Evolutionary conservation across 2,113 vertebrate species (phyloP), one percentile per base, ranked within the genome.

Genomic region (Sphyrna mokarran): DNA sequence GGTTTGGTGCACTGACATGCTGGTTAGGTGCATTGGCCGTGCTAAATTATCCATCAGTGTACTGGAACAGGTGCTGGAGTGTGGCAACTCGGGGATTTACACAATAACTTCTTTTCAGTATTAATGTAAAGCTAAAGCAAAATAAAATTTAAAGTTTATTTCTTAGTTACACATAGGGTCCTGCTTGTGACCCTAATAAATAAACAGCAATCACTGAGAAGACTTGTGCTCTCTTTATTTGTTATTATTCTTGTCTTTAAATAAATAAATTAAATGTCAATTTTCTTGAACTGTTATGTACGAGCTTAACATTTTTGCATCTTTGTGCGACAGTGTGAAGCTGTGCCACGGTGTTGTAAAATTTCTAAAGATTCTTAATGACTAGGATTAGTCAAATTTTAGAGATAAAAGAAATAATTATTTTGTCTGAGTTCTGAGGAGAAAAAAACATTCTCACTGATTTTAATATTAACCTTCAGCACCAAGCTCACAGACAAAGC

Each of bases 351-450:
- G 58, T 61, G 29, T 37, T 91, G 29, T n/a, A n/a, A 33, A n/a
- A 63, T 66, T 91, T 11, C 13, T 54, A 37, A 61, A 63, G 29
- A 33, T 37, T 91, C 63, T 66, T 91, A 91, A 91, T 63, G 58
- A 91, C 16, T 37, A 33, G 33, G 58, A 91, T 91, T 63, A 63
- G 89, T 26, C 16, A 66, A 63, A 66, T 66, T 63, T 91, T 63
- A 33, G 10, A 66, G 33, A 91, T 37, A 66, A 91, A 58, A 63
- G 58, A 33, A 66, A 37, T n/a, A 18, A 33, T 91, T 1, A 91
- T 91, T 91, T 91, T 91, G 48, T 89, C 6, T 61, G 29, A 26
- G 33, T 91, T 63, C 58, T 91, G 89, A 91, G 89, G 85, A 29
- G 70, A 72, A 29, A 72, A 72, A n/a, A 63, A 89, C 1, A 16